Evolutionary conservation across 2,797 vertebrate species (phyloP).

Genomic region (Dallia pectoralis): DNA sequence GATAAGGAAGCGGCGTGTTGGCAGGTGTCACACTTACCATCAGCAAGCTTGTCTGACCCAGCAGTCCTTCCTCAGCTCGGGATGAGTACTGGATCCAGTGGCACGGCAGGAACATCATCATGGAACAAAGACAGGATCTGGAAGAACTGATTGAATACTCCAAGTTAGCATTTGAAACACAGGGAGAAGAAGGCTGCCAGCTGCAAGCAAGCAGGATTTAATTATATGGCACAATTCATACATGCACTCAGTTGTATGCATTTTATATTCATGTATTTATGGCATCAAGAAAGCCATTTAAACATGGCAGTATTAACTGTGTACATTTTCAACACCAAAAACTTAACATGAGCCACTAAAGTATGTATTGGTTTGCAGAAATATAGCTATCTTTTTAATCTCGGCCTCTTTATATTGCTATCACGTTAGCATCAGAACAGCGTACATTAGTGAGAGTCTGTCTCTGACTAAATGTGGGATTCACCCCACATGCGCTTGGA

Average conservation of each 20-base stretch:
- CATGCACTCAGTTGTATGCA: too few relatives aligned
- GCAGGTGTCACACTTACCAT: slow-evolving; percentile 59
- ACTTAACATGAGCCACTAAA: background rate
- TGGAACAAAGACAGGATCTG: slow-evolving; percentile 75
- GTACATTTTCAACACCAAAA: too few relatives aligned
- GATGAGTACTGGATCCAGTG: slow-evolving; percentile 84
- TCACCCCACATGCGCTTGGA: too few relatives aligned
- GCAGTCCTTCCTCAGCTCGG: slow-evolving; percentile 79
- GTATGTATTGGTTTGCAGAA: background rate
- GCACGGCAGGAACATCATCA: slow-evolving; percentile 80
- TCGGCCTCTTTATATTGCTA: background rate
- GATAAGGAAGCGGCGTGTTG: background rate
- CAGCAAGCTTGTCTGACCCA: slow-evolving; percentile 77
- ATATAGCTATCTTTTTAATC: background rate
- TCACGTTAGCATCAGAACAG: too few relatives aligned
- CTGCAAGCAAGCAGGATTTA: too few relatives aligned
- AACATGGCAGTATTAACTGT: too few relatives aligned
- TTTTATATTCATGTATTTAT: too few relatives aligned
- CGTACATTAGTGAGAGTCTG: too few relatives aligned
- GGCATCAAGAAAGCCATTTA: too few relatives aligned
- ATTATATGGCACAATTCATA: too few relatives aligned
- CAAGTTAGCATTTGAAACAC: slow-evolving; percentile 78
- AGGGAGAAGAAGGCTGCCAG: slow-evolving; percentile 1
- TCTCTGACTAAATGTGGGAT: too few relatives aligned
- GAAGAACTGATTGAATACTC: slow-evolving; percentile 76